These are phyloP conservation scores for Odocoileus virginianus DNA, from an alignment of 2,113 vertebrate species.

Conservation along the genomic window DNA sequence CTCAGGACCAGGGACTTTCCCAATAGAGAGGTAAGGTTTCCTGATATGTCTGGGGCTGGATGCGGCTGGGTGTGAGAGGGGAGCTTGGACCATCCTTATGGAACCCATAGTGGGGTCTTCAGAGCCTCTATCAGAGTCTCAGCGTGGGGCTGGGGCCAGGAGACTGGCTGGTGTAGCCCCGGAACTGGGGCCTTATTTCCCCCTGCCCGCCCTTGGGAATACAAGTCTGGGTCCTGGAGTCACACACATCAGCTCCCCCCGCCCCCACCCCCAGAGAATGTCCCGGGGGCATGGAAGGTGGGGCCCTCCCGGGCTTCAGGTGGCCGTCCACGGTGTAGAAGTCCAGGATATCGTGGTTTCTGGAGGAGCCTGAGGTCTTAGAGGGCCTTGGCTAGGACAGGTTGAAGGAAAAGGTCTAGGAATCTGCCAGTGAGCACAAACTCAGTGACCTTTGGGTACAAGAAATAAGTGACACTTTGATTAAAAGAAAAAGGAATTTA, in stretches of 20 bases:
- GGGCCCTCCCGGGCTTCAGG: neutral
- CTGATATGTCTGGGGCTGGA: neutral
- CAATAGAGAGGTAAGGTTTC: rapidly evolving
- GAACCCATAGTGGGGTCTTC: neutral
- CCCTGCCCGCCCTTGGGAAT: rapidly evolving
- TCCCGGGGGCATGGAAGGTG: too few species aligned
- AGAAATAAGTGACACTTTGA: neutral
- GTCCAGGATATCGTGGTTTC: neutral
- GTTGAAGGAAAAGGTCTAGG: too few species aligned
- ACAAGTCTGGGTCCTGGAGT: neutral
- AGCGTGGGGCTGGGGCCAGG: neutral
- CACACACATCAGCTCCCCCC: rapidly evolving
- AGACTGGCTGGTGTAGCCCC: too few species aligned
- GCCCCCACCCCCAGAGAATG: rapidly evolving
- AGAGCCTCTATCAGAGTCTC: neutral
- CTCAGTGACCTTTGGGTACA: too few species aligned
- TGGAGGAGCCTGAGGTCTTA: neutral
- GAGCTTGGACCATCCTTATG: neutral
- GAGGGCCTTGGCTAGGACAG: neutral
- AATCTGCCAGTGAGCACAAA: too few species aligned
- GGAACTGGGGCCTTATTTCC: neutral
- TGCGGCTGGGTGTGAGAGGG: neutral
- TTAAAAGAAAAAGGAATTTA: neutral
- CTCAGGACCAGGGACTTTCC: too few species aligned
- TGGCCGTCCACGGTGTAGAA: neutral